Percentiles rank a stretch among this genome's conserved stretches.
phyloP scores from a whole-genome alignment of 2,888 invertebrate species.

The Syrista parreyssii region DNA sequence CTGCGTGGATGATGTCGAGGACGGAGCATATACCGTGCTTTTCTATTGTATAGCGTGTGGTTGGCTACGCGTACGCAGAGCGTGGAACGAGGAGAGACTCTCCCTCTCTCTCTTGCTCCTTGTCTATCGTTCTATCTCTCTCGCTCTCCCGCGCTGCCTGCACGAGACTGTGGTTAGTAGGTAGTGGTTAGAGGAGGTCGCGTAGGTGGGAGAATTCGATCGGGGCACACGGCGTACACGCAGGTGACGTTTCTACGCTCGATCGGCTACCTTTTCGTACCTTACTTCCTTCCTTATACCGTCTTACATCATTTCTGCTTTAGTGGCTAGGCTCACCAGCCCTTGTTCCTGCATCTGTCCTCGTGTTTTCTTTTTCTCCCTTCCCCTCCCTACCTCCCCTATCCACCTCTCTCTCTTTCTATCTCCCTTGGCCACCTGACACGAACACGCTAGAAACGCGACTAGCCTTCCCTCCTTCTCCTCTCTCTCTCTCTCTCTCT shows the following conservation, averaged over 20 bases:
- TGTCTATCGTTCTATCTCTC: background rate
- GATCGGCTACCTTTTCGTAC: constrained; percentile 20
- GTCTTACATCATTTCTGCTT: background rate
- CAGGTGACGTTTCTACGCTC: constrained; percentile 17
- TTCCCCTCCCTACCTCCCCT: background rate
- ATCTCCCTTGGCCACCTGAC: constrained; percentile 45
- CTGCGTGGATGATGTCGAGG: background rate
- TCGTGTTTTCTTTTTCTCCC: background rate
- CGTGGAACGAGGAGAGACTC: constrained; percentile 7
- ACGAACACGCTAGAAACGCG: constrained; percentile 19
- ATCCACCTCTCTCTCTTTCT: background rate
- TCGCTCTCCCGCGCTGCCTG: background rate
- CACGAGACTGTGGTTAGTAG: background rate
- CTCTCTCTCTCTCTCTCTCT: background rate
- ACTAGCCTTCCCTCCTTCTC: background rate
- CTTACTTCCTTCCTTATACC: constrained; percentile 39
- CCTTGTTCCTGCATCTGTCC: background rate
- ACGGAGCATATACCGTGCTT: background rate
- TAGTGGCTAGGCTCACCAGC: background rate
- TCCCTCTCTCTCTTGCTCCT: constrained; percentile 13
- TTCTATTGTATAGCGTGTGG: background rate
- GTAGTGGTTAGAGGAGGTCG: background rate
- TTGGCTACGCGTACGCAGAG: background rate
- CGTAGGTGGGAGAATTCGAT: constrained; percentile 15
- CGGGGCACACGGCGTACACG: constrained; percentile 6